Evolutionary conservation across 2,888 invertebrate species (phyloP).

Genomic region (Aquatica leii): DNA sequence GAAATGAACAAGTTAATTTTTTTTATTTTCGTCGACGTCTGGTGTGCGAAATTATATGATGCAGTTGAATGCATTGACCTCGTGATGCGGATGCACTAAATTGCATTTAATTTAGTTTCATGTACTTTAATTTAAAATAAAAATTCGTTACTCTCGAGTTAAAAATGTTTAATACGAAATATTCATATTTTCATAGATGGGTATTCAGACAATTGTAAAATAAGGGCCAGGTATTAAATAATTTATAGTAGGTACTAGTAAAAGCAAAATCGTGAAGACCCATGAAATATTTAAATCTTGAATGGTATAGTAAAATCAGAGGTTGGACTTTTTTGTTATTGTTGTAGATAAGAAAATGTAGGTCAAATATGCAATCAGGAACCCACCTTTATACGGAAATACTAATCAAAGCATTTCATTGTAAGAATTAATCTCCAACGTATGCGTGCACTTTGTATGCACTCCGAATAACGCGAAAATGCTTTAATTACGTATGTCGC

Average conservation of each 20-base stretch:
- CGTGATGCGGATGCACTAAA: too few species aligned
- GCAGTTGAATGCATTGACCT: too few species aligned
- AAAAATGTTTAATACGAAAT: too few species aligned
- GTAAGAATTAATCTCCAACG: background rate
- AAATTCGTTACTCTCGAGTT: too few species aligned
- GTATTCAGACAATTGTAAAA: too few species aligned
- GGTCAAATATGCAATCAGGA: constrained; percentile 26
- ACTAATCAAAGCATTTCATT: background rate
- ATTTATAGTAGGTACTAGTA: background rate
- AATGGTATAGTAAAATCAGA: constrained; percentile 1
- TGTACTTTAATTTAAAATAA: too few species aligned
- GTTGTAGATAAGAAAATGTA: constrained; percentile 24
- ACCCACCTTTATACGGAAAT: constrained; percentile 20
- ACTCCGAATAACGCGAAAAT: background rate
- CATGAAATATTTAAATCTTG: background rate
- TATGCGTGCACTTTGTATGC: background rate
- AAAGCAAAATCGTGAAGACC: background rate
- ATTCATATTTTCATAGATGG: background rate
- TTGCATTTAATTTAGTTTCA: too few species aligned
- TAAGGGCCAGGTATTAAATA: background rate
- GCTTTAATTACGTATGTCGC: background rate
- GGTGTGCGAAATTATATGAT: too few species aligned
- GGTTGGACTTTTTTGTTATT: constrained; percentile 13
- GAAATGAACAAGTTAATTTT: too few species aligned
- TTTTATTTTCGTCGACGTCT: too few species aligned